Conservation (phyloP, 1,140 invertebrate species). For the Himalopsyche phryganea region DNA sequence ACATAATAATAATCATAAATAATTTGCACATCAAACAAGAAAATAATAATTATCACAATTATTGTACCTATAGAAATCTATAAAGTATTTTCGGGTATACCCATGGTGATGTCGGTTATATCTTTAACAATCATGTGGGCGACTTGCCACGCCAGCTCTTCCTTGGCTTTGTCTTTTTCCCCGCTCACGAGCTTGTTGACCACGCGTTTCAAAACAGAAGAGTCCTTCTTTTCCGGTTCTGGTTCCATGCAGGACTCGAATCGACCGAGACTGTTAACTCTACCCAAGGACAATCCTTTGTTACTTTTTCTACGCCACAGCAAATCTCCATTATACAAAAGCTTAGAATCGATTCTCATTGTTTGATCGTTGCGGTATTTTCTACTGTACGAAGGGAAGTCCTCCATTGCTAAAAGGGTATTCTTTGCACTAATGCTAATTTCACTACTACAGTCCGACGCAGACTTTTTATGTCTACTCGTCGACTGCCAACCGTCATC, state of each 20-base stretch:
- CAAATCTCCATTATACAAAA: constrained; percentile 78
- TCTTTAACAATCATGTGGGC: constrained; percentile 93
- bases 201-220: constrained; percentile 60
- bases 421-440: constrained; percentile 65
- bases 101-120: constrained; percentile 80
- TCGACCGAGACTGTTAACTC: constrained; percentile 79
- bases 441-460: constrained; percentile 73
- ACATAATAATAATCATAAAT: constrained; percentile 28
- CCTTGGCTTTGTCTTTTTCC: constrained; percentile 82
- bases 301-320: constrained; percentile 74
- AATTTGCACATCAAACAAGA: constrained; percentile 15
- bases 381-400: constrained; percentile 43
- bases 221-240: constrained; percentile 68
- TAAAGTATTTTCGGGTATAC: constrained; percentile 48
- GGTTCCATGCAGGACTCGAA: constrained; percentile 87
- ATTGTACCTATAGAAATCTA: constrained; percentile 38
- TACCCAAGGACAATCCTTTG: constrained; percentile 75
- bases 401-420: constrained; percentile 67
- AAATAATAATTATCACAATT: constrained; percentile 27
- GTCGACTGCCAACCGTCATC: constrained; percentile 54
- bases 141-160: constrained; percentile 91
- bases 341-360: constrained; percentile 76
- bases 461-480: constrained; percentile 51
- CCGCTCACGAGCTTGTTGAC: constrained; percentile 76
- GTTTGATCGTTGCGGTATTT: constrained; percentile 57